Evolutionary conservation across 2,113 vertebrate genomes (phyloP), one percentile per base, ranked within the genome.

Genomic region (Cygnus atratus): DNA sequence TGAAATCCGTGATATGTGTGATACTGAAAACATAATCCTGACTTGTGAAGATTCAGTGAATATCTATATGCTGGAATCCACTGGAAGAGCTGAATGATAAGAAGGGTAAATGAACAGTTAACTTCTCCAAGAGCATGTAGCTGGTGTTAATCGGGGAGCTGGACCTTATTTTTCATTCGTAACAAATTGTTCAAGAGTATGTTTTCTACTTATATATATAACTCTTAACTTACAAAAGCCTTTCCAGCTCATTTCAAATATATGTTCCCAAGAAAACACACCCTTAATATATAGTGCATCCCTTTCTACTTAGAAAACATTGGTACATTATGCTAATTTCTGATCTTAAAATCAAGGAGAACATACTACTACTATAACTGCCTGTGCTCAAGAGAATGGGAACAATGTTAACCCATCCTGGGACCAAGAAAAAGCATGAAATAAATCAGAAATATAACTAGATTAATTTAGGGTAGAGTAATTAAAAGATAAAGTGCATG

Each of bases 401-500:
- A 85, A 95, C 92, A 67, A 90, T 70, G 39, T 7, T 94, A 79
- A 66, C 62, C 24, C 33, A 77, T 9, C 31, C n/a, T 88, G 59
- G 33, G 33, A 92, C 70, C 50, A 93, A 72, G 39, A 89, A 96
- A 92, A 73, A 81, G 3, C 62, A 77, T 91, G 39, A 93, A 93
- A 95, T 97, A 94, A 96, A 94, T 96, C 80, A 88, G 63, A 96
- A 74, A 81, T 62, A 54, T 93, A 93, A 61, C 48, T 76, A 84
- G 68, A 97, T 96, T 96, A 95, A 92, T 96, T 97, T 88, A 82
- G 80, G 46, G 62, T 79, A 95, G 58, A 58, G 76, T 96, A 95
- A 97, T 95, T 97, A 95, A 93, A 94, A 97, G 70, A 94, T 92
- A 92, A 97, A 94, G 33, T 79, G 66, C 48, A 90, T 77, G 90